Conservation (phyloP, 2,113 vertebrate genomes). For the Neofelis nebulosa region DNA sequence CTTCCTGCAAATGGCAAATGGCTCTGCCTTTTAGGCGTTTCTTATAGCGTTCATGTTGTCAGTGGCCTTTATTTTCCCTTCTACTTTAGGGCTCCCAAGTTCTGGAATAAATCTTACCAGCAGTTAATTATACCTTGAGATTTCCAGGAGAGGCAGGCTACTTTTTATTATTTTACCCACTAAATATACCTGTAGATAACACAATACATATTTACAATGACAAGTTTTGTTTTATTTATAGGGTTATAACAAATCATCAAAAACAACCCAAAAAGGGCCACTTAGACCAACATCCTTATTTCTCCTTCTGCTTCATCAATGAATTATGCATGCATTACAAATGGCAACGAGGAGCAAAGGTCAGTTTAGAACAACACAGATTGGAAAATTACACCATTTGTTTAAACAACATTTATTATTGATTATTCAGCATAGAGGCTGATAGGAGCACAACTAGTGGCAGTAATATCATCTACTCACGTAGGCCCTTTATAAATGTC, state of each 20-base stretch:
- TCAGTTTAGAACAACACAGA: conserved; percentile 71
- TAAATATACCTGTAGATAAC: conserved; percentile 81
- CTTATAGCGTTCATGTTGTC: conserved; percentile 46
- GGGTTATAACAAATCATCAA: conserved; percentile 71
- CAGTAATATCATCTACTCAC: conserved; percentile 60
- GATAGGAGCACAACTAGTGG: conserved; percentile 71
- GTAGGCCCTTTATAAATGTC: conserved; percentile 51
- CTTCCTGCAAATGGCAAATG: conserved; percentile 76
- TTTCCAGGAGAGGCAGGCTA: conserved; percentile 28
- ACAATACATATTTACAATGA: conserved; percentile 68
- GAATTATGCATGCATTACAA: conserved; percentile 75
- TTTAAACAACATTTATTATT: conserved; percentile 77
- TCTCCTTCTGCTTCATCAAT: conserved; percentile 67
- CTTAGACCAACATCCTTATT: conserved; percentile 62
- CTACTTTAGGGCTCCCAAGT: conserved; percentile 30
- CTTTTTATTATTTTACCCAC: conserved; percentile 71
- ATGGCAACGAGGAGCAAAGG: conserved; percentile 64
- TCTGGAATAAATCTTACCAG: conserved; percentile 41
- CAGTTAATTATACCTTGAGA: conserved; percentile 60
- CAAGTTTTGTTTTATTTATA: conserved; percentile 82
- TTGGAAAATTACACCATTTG: conserved; percentile 76
- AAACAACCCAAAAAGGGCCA: conserved; percentile 72
- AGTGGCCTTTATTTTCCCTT: conserved; percentile 49
- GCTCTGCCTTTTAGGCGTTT: conserved; percentile 69
- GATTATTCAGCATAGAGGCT: conserved; percentile 67